Evolutionary conservation across 1,140 invertebrate species (phyloP), one percentile per base, ranked within the genome.

Genomic region (Drosophila gunungcola): DNA sequence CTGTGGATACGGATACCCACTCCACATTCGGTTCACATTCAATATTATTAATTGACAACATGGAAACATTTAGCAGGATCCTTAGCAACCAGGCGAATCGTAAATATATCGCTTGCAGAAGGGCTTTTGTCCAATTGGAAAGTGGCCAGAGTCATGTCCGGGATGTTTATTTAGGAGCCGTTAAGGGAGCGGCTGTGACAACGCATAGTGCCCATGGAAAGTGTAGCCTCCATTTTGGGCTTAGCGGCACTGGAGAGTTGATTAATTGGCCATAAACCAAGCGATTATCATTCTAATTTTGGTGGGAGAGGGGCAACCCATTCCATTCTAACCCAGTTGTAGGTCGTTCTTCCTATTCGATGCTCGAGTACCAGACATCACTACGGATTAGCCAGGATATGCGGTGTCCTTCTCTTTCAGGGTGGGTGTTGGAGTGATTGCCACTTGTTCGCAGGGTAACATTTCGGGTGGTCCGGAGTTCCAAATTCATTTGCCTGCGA

Each of bases 41-140:
- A 86, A 88, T 86, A 86, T 79, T 79, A 69, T 88, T 88, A 88
- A 86, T 86, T 88, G 78, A 54, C 79, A 55, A 61, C 65, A 76
- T 69, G 80, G 32, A 4, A 39, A 39, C 38, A 13, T 39, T 39
- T 12, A 3, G 38, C 4, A n/a, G 13, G 45, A 36, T 65, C 64
- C 38, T 41, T 16, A 4, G n/a, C 36, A 65, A 51, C 70, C 49
- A 13, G 0, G 4, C 6, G 32, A 51, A 36, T 45, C 80, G 72
- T 78, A 83, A 75, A 70, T 61, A 65, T 63, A 79, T 83, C 64
- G 58, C 52, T 58, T 82, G 54, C 82, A 78, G 62, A 46, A 39
- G 34, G 21, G 3, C 27, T 51, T 36, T 53, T 60, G 16, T 36
- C 75, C 55, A 49, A 60, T 86, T 63, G 53, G 43, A 76, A 74